Evolutionary conservation across 1,140 invertebrate species (phyloP).

Genomic region (Drosophila murphyi): DNA sequence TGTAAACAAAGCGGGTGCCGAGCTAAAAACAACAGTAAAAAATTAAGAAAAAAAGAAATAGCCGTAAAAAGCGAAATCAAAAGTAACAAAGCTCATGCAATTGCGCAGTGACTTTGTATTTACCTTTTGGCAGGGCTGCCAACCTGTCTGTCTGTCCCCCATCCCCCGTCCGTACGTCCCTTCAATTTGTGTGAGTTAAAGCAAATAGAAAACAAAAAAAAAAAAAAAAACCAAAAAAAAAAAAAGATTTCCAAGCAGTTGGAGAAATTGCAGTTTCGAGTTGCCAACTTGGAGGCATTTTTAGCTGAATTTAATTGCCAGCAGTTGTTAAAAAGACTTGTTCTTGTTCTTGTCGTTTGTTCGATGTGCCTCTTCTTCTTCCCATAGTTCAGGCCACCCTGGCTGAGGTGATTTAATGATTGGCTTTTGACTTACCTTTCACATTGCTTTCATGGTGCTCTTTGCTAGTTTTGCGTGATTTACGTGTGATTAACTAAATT

Average conservation of each 20-base stretch:
- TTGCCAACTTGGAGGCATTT: conserved; percentile 28
- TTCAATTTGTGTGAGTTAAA: not conserved
- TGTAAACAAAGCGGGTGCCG: conserved; percentile 56
- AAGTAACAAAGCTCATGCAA: conserved; percentile 56
- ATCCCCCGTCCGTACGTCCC: not conserved
- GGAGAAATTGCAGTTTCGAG: conserved; percentile 12
- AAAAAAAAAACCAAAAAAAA: not conserved
- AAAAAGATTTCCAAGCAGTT: not conserved
- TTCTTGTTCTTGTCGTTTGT: not conserved
- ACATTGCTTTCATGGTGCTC: too few species aligned
- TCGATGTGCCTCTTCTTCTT: not conserved
- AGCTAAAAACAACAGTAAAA: not conserved
- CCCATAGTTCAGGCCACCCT: not conserved
- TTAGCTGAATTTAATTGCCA: conserved; percentile 41
- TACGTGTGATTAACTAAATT: conserved; percentile 37
- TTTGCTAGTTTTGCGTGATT: conserved; percentile 19
- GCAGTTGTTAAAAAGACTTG: conserved; percentile 33
- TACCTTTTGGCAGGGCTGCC: conserved; percentile 43
- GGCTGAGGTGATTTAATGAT: conserved; percentile 17
- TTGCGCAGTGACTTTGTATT: conserved; percentile 45
- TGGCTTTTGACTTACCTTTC: conserved; percentile 12
- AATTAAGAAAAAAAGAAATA: not conserved
- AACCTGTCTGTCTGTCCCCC: conserved; percentile 20
- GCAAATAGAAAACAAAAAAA: too few species aligned
- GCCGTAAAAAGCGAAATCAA: conserved; percentile 48